Percentiles rank a stretch among this genome's conserved stretches.
phyloP scores from a whole-genome alignment of 2,888 invertebrate species.

The Chesias legatella region DNA sequence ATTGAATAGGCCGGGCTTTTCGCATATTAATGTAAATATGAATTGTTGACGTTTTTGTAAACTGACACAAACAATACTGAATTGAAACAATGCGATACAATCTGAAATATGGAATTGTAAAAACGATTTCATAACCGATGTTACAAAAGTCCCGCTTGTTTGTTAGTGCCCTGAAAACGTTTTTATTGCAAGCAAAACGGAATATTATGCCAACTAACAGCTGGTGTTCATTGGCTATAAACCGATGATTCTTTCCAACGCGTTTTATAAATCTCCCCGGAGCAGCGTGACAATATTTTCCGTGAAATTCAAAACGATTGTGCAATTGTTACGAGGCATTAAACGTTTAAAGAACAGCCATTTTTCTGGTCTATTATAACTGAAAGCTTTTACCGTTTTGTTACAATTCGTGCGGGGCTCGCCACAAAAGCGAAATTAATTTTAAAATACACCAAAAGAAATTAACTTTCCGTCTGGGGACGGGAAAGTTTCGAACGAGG shows the following conservation, averaged over 20 bases:
- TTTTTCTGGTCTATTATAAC: constrained; percentile 59
- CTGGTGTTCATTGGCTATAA: constrained; percentile 1
- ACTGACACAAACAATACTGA: too few relatives aligned
- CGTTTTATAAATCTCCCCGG: not conserved
- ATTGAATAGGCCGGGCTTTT: constrained; percentile 9
- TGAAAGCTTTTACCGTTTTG: constrained; percentile 65
- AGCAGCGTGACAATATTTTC: not conserved
- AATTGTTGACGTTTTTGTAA: constrained; percentile 5
- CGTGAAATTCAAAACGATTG: constrained; percentile 16
- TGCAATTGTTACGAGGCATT: constrained; percentile 46
- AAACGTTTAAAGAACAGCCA: constrained; percentile 51
- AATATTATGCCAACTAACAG: constrained; percentile 4
- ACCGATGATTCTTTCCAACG: not conserved
- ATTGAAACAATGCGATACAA: too few relatives aligned
- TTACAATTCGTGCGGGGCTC: constrained; percentile 67
- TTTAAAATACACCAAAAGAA: constrained; percentile 79
- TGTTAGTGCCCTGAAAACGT: constrained; percentile 4
- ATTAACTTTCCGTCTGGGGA: constrained; percentile 69
- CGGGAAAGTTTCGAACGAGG: constrained; percentile 70
- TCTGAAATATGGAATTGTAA: too few relatives aligned
- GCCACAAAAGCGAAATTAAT: constrained; percentile 77
- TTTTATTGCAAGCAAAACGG: constrained; percentile 2
- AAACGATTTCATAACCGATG: not conserved
- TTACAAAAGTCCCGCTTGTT: constrained; percentile 5
- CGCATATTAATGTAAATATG: constrained; percentile 8